These are phyloP conservation scores for Eutrigla gurnardus DNA, from an alignment of 2,797 vertebrate genomes.

Conservation along the genomic window DNA sequence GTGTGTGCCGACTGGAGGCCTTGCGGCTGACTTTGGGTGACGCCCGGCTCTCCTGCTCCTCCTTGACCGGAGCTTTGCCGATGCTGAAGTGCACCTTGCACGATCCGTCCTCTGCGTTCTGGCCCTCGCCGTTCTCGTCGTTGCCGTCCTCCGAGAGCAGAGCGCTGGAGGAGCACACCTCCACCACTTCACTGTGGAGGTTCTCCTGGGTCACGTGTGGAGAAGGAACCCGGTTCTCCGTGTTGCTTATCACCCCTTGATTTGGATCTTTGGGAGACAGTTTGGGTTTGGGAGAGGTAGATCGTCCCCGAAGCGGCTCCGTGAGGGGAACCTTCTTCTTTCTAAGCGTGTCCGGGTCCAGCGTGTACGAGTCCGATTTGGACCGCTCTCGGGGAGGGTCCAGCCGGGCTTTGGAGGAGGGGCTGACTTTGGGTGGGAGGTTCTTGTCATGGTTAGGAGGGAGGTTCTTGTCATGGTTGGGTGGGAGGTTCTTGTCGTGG, in stretches of 20 bases:
- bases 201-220: slow-evolving; percentile 98
- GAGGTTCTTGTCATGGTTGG: slow-evolving; percentile 89
- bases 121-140: slow-evolving; percentile 89
- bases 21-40: slow-evolving; percentile 99
- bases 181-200: slow-evolving; percentile 97
- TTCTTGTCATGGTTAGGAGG: slow-evolving; percentile 89
- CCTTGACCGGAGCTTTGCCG: slow-evolving; percentile 96
- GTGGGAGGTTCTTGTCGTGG: slow-evolving; percentile 92
- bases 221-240: slow-evolving; percentile 93
- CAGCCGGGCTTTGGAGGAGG: slow-evolving; percentile 91
- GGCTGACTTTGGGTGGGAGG: slow-evolving; percentile 89
- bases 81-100: slow-evolving; percentile 99
- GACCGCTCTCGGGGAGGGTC: slow-evolving; percentile 97
- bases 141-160: slow-evolving; percentile 92
- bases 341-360: slow-evolving; percentile 96
- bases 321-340: slow-evolving; percentile 97
- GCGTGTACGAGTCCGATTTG: slow-evolving; percentile 98
- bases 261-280: slow-evolving; percentile 87
- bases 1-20: slow-evolving; percentile 90
- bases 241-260: slow-evolving; percentile 82
- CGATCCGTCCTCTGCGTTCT: slow-evolving; percentile 88
- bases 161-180: slow-evolving; percentile 95
- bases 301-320: slow-evolving; percentile 94
- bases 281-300: slow-evolving; percentile 97
- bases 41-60: slow-evolving; percentile 93